Evolutionary conservation across 2,113 vertebrate species (phyloP), one percentile per base, ranked within the genome.

Genomic region (Centropus bengalensis): DNA sequence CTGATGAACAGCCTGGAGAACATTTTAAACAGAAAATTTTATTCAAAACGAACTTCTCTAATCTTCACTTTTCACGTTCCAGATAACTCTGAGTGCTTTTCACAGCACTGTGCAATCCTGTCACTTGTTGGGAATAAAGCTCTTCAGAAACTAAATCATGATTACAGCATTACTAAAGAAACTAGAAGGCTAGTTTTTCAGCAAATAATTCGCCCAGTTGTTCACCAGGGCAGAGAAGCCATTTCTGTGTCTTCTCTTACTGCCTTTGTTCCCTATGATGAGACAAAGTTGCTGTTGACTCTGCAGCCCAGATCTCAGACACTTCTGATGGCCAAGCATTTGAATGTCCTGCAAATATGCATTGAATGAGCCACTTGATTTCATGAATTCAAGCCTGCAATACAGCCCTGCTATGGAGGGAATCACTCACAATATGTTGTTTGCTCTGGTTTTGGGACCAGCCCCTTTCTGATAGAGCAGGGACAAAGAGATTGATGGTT

Each of bases 11-110:
- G 55, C 36, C 23, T 74, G 67, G 16, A 73, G 17, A 28, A 82
- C 18, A 64, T 49, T 84, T 63, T 36, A 55, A 79, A 81, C 36
- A 58, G 78, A 68, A 89, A 87, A 56, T 84, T 13, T 93, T 85
- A 49, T 78, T 71, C n/a, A 30, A 80, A 95, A 82, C 12, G 40
- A 86, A 18, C 12, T 52, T 47, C 27, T 68, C 47, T 40, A 58
- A 89, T 16, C 3, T 9, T 11, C 40, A 28, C 7, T 1, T 64
- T 51, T 82, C 12, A 19, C 33, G 17, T 45, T 82, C 45, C 75
- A 89, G 71, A 42, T 47, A 30, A 74, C 64, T 47, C 49, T 28
- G 28, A 67, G 47, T 45, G 69, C 45, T 67, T 22, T 47, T 62
- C 13, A 20, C 32, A 63, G 40, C 16, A 14, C 24, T 47, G 38